These are phyloP conservation scores for Haliclystus octoradiatus DNA, from an alignment of 30 jellyfish, hydroid and myxozoan genomes.

Conservation along the genomic window DNA sequence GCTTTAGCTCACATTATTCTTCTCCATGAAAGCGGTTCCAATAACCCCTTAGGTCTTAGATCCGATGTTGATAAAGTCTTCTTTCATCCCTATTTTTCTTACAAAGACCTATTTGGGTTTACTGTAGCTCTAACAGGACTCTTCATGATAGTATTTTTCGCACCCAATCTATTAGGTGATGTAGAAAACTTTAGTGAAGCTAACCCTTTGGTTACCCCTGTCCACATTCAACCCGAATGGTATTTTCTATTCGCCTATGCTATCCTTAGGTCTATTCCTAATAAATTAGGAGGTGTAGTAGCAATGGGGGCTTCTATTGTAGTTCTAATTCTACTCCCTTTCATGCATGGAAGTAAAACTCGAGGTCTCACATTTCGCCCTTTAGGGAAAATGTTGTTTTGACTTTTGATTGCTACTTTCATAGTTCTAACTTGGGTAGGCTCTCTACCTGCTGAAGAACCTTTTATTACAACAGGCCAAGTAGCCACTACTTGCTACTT, in stretches of 20 bases:
- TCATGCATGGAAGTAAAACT: background rate
- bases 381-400: conserved; percentile 1
- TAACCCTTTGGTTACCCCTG: conserved; percentile 36
- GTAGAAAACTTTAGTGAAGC: conserved; percentile 34
- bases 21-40: conserved; percentile 20
- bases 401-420: conserved; percentile 8
- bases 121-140: background rate
- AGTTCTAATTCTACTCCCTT: background rate
- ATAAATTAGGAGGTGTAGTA: conserved; percentile 38
- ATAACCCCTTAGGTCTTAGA: conserved; percentile 23
- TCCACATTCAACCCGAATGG: conserved; percentile 35
- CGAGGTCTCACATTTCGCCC: conserved; percentile 14
- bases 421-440: conserved; percentile 27
- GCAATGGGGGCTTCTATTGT: conserved; percentile 10
- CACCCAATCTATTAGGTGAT: conserved; percentile 24
- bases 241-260: conserved; percentile 40
- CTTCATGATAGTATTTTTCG: background rate
- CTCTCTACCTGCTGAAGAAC: conserved; percentile 31
- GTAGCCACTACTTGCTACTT: conserved; percentile 10
- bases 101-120: conserved; percentile 16
- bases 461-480: conserved; percentile 19
- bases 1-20: conserved; percentile 7
- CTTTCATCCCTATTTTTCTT: conserved; percentile 31
- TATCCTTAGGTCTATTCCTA: conserved; percentile 17
- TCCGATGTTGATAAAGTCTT: conserved; percentile 22